Evolutionary conservation across 2,888 invertebrate genomes (phyloP).

Genomic region (Dicyrtoma fusca): DNA sequence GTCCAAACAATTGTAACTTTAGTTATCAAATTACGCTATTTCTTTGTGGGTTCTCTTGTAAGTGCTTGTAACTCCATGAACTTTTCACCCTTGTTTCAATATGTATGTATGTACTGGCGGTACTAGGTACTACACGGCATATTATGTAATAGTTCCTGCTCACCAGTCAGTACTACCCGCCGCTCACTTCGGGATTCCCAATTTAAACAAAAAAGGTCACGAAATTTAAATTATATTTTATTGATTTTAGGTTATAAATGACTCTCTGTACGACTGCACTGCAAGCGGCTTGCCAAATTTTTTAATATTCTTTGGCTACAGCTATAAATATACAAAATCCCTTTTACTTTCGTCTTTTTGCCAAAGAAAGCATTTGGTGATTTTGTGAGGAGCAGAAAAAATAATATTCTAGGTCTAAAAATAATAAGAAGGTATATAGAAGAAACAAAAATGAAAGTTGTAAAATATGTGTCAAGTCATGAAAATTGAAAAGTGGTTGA

Average conservation of each 20-base stretch:
- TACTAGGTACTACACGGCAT: too few species aligned
- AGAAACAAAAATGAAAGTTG: too few species aligned
- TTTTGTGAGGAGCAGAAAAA: not conserved
- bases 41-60: slow-evolving; percentile 9
- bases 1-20: slow-evolving; percentile 29
- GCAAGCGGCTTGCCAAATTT: too few species aligned
- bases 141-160: too few species aligned
- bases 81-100: not conserved
- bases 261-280: not conserved
- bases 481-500: too few species aligned
- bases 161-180: too few species aligned
- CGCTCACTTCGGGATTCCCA: too few species aligned
- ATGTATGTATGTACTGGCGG: slow-evolving; percentile 5
- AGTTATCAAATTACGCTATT: slow-evolving; percentile 12
- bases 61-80: too few species aligned
- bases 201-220: slow-evolving; percentile 22
- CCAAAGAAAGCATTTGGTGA: not conserved
- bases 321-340: too few species aligned
- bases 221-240: slow-evolving; percentile 3
- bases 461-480: too few species aligned
- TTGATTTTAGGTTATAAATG: slow-evolving; percentile 1
- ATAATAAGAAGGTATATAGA: not conserved
- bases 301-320: too few species aligned
- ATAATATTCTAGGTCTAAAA: not conserved
- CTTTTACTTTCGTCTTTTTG: not conserved